Conservation (phyloP, 2,797 vertebrate genomes). For the Diplodus puntazzo region DNA sequence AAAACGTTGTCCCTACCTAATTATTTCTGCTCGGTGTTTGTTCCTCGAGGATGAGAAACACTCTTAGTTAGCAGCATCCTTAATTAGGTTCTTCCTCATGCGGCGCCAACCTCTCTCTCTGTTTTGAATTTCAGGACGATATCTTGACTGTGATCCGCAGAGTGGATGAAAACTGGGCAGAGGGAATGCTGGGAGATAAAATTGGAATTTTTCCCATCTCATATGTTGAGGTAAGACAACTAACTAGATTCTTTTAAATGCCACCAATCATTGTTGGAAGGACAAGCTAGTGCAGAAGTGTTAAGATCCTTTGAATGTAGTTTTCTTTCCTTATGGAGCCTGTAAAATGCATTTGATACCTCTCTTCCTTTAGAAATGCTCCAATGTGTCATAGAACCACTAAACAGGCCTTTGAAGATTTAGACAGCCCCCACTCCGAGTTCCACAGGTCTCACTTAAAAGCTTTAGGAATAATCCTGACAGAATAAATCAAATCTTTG, state of each 20-base stretch:
- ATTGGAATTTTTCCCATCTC: constrained; percentile 99
- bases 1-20: constrained; percentile 45
- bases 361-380: constrained; percentile 42
- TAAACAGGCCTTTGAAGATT: constrained; percentile 66
- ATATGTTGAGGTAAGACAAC: constrained; percentile 94
- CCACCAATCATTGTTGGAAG: constrained; percentile 7
- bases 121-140: constrained; percentile 88
- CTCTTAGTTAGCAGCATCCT: constrained; percentile 42
- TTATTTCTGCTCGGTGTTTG: constrained; percentile 55
- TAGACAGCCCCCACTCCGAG: constrained; percentile 28
- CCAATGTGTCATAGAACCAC: constrained; percentile 32
- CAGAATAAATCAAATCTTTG: constrained; percentile 47
- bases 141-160: constrained; percentile 98
- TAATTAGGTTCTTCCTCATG: constrained; percentile 45
- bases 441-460: constrained; percentile 43
- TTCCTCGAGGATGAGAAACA: constrained; percentile 45
- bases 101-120: constrained; percentile 28
- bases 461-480: constrained; percentile 43
- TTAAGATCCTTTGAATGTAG: constrained; percentile 27
- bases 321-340: constrained; percentile 13
- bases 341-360: constrained; percentile 17
- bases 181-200: constrained; percentile 99
- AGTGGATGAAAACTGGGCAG: constrained; percentile 99
- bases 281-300: background rate
- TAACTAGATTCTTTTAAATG: background rate